These are phyloP conservation scores for Mactra quadrangularis DNA, from an alignment of 1,140 invertebrate genomes.

Conservation along the genomic window DNA sequence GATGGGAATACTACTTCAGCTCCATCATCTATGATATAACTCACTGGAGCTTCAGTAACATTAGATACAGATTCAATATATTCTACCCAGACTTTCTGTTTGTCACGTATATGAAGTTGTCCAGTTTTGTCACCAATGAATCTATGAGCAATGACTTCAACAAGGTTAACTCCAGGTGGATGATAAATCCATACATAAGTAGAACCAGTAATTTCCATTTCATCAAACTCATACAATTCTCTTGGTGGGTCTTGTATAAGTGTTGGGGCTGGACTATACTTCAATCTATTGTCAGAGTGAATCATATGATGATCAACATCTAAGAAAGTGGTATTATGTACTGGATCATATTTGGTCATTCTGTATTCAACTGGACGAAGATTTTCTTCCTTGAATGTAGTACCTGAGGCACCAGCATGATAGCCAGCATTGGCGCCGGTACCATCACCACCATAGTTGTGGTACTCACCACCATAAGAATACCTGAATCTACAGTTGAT, in stretches of 20 bases:
- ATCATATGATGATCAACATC: constrained; percentile 75
- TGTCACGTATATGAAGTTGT: constrained; percentile 69
- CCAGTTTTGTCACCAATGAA: constrained; percentile 79
- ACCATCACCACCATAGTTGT: constrained; percentile 75
- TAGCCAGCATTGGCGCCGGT: constrained; percentile 35
- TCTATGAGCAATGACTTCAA: constrained; percentile 68
- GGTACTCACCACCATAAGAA: constrained; percentile 73
- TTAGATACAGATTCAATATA: constrained; percentile 75
- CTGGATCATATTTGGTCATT: constrained; percentile 72
- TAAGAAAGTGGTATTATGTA: constrained; percentile 72
- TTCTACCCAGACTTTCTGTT: constrained; percentile 75
- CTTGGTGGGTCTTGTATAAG: constrained; percentile 70
- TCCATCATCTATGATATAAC: constrained; percentile 72
- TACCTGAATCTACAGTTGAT: constrained; percentile 75
- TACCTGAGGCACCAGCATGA: constrained; percentile 74
- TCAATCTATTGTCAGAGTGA: constrained; percentile 70
- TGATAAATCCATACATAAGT: constrained; percentile 73
- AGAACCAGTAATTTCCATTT: constrained; percentile 74
- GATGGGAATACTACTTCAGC: constrained; percentile 73
- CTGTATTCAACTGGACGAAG: constrained; percentile 74
- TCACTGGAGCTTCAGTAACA: constrained; percentile 75
- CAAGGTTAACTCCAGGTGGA: constrained; percentile 54
- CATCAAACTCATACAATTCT: constrained; percentile 72
- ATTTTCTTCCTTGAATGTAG: constrained; percentile 76
- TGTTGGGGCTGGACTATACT: constrained; percentile 70